Evolutionary conservation across 2,888 invertebrate genomes (phyloP).

Genomic region (Nemoura dubitans): DNA sequence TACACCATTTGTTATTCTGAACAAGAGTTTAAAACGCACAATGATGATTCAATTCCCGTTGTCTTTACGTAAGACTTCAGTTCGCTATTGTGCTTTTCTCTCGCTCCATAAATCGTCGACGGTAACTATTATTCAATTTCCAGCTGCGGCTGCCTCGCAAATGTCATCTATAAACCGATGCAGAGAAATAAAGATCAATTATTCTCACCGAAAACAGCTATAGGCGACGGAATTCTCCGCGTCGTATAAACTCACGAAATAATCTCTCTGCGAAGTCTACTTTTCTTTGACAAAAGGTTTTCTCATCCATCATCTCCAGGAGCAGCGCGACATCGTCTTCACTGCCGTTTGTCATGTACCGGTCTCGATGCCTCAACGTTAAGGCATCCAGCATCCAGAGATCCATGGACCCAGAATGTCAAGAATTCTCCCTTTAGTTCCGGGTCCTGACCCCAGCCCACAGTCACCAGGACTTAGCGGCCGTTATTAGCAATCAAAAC

Average conservation of each 20-base stretch:
- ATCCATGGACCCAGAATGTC: too few species aligned
- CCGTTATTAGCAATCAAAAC: too few species aligned
- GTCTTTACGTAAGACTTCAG: background rate
- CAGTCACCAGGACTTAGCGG: too few species aligned
- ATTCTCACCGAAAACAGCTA: background rate
- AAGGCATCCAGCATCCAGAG: too few species aligned
- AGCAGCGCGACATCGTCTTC: too few species aligned
- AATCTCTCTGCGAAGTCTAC: background rate
- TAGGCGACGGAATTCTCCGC: background rate
- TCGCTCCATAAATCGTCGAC: background rate
- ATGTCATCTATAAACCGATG: background rate
- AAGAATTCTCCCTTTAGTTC: too few species aligned
- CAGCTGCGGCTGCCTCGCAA: background rate
- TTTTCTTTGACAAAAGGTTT: background rate
- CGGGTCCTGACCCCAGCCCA: too few species aligned
- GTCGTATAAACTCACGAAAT: background rate
- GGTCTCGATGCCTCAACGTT: too few species aligned
- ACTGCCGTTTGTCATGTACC: too few species aligned
- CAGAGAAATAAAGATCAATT: background rate
- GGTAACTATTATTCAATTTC: background rate
- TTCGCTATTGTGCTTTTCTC: background rate
- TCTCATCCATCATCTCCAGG: background rate
- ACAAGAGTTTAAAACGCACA: background rate
- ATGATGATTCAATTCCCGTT: background rate
- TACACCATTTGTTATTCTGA: background rate